Percentiles rank a stretch among this genome's conserved stretches.
Conservation (phyloP, 2,797 vertebrate genomes). For the Heliangelus exortis region DNA sequence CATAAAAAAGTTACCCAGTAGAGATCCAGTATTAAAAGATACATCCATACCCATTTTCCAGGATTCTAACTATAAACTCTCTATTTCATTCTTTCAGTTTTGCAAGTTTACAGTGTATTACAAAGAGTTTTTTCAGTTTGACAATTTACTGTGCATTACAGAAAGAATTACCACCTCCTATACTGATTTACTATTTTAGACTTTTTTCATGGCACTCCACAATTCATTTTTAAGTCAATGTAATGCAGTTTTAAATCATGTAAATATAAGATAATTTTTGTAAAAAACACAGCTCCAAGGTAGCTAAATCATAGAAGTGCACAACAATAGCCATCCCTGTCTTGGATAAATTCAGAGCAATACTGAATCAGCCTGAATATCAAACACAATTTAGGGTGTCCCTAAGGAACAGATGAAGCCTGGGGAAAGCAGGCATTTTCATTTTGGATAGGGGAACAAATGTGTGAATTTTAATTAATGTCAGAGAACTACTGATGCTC, state of each 20-base stretch:
- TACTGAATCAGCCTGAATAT: neutral
- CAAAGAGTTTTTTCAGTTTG: neutral
- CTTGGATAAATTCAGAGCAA: neutral
- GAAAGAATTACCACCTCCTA: neutral
- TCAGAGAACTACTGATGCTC: neutral
- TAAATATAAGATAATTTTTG: neutral
- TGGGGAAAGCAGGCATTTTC: neutral
- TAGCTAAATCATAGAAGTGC: neutral
- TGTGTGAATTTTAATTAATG: neutral
- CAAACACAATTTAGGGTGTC: fast-evolving
- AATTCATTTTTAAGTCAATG: neutral
- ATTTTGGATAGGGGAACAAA: neutral
- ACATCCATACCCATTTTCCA: neutral
- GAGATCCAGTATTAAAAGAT: neutral
- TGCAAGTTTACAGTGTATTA: neutral
- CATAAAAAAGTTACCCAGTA: neutral
- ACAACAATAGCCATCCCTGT: neutral
- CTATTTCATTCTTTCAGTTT: neutral
- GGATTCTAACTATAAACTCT: neutral
- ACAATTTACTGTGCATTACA: neutral
- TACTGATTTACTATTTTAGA: neutral
- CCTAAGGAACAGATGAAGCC: neutral
- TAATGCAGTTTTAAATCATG: neutral
- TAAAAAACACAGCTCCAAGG: neutral
- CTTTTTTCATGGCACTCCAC: neutral